Evolutionary conservation across 2,113 vertebrate species (phyloP).

Genomic region (Callocephalon fimbriatum): DNA sequence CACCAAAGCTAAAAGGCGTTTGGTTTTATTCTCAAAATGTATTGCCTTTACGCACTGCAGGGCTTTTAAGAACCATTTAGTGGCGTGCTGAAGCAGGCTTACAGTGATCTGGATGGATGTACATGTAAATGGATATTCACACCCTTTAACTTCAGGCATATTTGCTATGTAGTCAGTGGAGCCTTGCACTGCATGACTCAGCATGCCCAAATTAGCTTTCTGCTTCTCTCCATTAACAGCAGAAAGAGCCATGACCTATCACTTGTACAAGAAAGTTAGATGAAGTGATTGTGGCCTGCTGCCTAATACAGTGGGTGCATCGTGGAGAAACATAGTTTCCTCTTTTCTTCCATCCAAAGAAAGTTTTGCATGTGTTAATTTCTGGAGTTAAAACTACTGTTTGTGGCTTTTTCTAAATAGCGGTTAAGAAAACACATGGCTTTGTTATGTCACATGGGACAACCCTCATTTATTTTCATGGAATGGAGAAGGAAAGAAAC

Average conservation of each 20-base stretch:
- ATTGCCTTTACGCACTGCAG: neutral
- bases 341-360: neutral
- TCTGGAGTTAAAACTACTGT: neutral
- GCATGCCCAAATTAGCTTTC: neutral
- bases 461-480: neutral
- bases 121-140: too few species aligned
- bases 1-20: neutral
- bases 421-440: neutral
- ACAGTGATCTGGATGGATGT: neutral
- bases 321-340: neutral
- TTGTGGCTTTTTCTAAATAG: neutral
- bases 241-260: neutral
- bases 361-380: neutral
- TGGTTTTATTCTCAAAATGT: neutral
- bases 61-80: neutral
- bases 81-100: neutral
- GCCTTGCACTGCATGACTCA: neutral
- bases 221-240: neutral
- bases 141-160: neutral
- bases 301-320: rapidly evolving
- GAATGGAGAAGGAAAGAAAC: neutral
- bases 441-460: neutral
- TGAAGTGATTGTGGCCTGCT: neutral
- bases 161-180: neutral
- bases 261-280: neutral